Conservation (phyloP, 2,797 vertebrate genomes). For the Hydrophis major region DNA sequence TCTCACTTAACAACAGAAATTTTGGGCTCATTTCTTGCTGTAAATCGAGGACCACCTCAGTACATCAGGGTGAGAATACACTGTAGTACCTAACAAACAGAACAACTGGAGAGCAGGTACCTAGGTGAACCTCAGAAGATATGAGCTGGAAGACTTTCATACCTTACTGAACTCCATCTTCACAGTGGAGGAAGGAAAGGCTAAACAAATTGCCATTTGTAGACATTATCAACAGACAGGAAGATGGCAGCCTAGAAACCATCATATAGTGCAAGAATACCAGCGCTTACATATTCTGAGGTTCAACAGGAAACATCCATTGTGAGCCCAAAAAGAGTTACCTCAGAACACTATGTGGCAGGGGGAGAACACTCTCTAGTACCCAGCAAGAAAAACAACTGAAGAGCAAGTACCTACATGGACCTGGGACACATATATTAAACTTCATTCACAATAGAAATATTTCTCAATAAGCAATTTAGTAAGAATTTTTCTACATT, state of each 20-base stretch:
- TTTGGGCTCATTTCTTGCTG: no score
- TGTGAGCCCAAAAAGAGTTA: not conserved
- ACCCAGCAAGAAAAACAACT: not conserved
- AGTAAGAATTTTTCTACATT: not conserved
- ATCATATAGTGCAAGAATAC: not conserved
- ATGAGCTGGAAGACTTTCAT: not conserved
- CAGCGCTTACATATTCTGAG: not conserved
- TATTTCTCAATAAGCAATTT: not conserved
- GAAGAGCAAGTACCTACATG: not conserved
- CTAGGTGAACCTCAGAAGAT: not conserved
- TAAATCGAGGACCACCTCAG: no score
- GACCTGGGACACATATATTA: not conserved
- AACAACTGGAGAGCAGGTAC: not conserved
- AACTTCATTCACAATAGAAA: not conserved
- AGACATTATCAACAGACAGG: no score
- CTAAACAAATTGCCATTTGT: not conserved
- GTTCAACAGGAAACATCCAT: not conserved
- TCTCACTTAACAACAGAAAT: no score
- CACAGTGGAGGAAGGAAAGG: not conserved
- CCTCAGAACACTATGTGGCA: not conserved
- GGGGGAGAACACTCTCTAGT: not conserved
- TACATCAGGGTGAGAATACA: not conserved
- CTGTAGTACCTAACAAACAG: not conserved
- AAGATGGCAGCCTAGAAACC: not conserved
- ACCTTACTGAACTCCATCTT: not conserved